Percentiles rank a stretch among this genome's conserved stretches.
phyloP scores from a whole-genome alignment of 2,888 invertebrate species.

The Hirtodrosophila cameraria region DNA sequence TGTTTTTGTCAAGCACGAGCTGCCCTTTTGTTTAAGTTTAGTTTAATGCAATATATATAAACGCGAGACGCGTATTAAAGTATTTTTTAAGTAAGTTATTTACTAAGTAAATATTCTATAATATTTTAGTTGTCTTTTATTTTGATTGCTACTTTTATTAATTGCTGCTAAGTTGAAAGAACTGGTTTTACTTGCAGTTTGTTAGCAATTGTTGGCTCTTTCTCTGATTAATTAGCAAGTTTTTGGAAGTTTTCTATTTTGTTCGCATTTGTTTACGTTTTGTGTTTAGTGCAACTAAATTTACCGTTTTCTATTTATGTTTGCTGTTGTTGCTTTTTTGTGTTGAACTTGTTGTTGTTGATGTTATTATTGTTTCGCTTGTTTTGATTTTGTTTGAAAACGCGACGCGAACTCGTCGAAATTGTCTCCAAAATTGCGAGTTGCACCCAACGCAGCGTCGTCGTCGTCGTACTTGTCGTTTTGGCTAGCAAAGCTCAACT shows the following conservation, averaged over 20 bases:
- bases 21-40: constrained; percentile 64
- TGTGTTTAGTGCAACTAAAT: constrained; percentile 28
- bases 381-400: constrained; percentile 27
- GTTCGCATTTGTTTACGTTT: constrained; percentile 11
- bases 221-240: constrained; percentile 54
- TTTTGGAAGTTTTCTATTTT: constrained; percentile 9
- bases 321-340: constrained; percentile 30
- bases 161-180: constrained; percentile 16
- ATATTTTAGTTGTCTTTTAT: not conserved
- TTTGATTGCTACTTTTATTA: constrained; percentile 17
- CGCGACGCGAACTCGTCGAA: constrained; percentile 66
- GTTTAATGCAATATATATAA: constrained; percentile 45
- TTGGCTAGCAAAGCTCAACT: constrained; percentile 82
- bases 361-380: constrained; percentile 9
- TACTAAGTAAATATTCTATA: constrained; percentile 4
- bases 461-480: constrained; percentile 69
- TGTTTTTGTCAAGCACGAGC: constrained; percentile 67
- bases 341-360: constrained; percentile 35
- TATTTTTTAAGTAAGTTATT: not conserved
- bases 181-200: constrained; percentile 34
- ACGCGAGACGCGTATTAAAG: constrained; percentile 5
- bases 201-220: constrained; percentile 17
- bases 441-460: constrained; percentile 75
- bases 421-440: constrained; percentile 29
- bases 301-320: constrained; percentile 46